Percentiles rank a stretch among this genome's conserved stretches.
These are phyloP conservation scores for Columbina picui DNA, from an alignment of 2,113 vertebrate genomes.

Conservation along the genomic window DNA sequence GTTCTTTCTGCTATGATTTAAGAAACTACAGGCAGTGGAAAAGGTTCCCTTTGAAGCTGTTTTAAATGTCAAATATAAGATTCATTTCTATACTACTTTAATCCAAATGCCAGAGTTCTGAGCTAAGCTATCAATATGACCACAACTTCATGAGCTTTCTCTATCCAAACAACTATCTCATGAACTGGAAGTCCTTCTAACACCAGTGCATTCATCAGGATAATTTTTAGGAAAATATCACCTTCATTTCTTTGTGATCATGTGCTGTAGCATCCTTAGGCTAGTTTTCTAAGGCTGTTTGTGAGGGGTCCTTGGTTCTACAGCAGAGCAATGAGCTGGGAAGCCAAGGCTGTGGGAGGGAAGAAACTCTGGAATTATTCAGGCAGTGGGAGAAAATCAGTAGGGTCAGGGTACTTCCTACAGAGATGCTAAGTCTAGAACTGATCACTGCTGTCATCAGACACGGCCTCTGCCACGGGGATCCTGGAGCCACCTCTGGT, in stretches of 20 bases:
- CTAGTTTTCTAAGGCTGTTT: neutral
- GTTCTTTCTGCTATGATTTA: conserved; percentile 76
- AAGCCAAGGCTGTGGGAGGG: neutral
- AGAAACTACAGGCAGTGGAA: conserved; percentile 70
- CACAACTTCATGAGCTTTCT: conserved; percentile 49
- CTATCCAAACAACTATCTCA: conserved; percentile 51
- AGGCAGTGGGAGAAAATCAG: neutral
- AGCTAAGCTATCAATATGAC: conserved; percentile 71
- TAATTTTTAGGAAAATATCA: neutral
- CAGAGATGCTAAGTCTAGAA: neutral
- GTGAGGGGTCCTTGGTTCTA: neutral
- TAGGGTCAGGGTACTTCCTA: neutral
- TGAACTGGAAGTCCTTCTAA: neutral
- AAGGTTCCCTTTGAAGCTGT: conserved; percentile 71
- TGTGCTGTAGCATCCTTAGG: neutral
- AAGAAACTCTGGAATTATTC: neutral
- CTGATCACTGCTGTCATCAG: neutral
- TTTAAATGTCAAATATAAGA: conserved; percentile 82
- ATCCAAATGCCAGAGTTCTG: conserved; percentile 77
- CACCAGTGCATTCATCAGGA: neutral
- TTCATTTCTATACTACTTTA: conserved; percentile 76
- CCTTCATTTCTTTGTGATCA: neutral
- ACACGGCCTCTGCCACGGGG: neutral
- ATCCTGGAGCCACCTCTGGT: neutral
- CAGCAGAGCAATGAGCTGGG: neutral